Percentiles rank a stretch among this genome's conserved stretches.
These are phyloP conservation scores for Mirounga angustirostris DNA, from an alignment of 2,113 vertebrate genomes.

Conservation along the genomic window DNA sequence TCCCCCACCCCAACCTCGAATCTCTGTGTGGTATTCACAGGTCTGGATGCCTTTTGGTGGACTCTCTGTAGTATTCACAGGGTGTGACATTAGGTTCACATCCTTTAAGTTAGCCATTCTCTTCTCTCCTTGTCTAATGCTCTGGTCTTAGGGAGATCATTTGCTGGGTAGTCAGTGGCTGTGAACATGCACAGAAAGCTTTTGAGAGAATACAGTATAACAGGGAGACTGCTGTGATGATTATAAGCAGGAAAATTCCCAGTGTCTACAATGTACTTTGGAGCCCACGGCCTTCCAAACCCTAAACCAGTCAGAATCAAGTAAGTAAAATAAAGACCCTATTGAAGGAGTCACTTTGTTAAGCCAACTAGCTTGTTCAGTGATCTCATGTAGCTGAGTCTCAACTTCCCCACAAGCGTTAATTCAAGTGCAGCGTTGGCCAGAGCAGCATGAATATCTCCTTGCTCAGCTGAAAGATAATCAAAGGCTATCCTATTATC, in stretches of 20 bases:
- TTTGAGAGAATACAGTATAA: not conserved
- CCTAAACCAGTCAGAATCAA: not conserved
- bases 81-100: not conserved
- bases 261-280: not conserved
- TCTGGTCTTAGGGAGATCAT: not conserved
- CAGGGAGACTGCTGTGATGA: not conserved
- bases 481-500: not conserved
- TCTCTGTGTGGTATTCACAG: not conserved
- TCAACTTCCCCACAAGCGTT: not conserved
- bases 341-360: not conserved
- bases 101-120: not conserved
- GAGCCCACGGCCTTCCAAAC: not conserved
- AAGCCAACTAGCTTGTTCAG: not conserved
- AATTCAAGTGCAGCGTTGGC: not conserved
- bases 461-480: not conserved
- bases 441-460: no score
- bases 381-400: not conserved
- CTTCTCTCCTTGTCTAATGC: not conserved
- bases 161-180: not conserved
- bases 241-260: not conserved
- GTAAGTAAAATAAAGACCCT: not conserved
- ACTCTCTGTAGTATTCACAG: not conserved
- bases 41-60: not conserved
- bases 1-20: no score
- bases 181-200: not conserved